Conservation (phyloP, 2,888 invertebrate genomes). For the Caenorhabditis sp. region DNA sequence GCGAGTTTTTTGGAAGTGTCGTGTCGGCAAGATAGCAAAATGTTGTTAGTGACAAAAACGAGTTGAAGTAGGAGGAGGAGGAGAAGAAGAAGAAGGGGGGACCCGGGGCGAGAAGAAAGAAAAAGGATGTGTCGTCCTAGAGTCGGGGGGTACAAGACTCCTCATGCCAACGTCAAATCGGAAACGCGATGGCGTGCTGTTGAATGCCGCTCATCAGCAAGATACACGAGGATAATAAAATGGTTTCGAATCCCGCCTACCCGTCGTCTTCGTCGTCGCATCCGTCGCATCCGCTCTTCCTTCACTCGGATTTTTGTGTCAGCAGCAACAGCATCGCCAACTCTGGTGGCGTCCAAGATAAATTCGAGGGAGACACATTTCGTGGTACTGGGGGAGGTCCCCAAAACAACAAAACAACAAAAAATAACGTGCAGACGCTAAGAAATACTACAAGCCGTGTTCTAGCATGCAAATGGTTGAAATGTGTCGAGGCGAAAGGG, state of each 20-base stretch:
- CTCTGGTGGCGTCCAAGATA: conserved; percentile 7
- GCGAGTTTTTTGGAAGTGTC: conserved; percentile 22
- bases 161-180: conserved; percentile 55
- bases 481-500: too few species aligned
- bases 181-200: conserved; percentile 60
- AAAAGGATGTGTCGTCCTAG: conserved; percentile 51
- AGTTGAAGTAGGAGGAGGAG: conserved; percentile 33
- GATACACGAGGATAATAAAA: conserved; percentile 61
- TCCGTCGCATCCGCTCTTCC: conserved; percentile 31
- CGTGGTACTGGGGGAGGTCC: conserved; percentile 8
- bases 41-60: conserved; percentile 56
- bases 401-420: conserved; percentile 15
- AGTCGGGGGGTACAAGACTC: conserved; percentile 38
- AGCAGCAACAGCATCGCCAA: too few species aligned
- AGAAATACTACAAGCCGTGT: too few species aligned
- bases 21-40: conserved; percentile 44
- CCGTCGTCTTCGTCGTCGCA: conserved; percentile 20
- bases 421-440: conserved; percentile 4
- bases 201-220: conserved; percentile 62
- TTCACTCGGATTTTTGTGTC: conserved; percentile 27
- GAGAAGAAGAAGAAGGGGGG: conserved; percentile 14
- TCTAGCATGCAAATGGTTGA: too few species aligned
- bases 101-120: conserved; percentile 14
- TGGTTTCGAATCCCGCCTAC: conserved; percentile 41
- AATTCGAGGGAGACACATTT: conserved; percentile 36